phyloP scores from a whole-genome alignment of 2,113 vertebrate species.

The Camelus dromedarius region DNA sequence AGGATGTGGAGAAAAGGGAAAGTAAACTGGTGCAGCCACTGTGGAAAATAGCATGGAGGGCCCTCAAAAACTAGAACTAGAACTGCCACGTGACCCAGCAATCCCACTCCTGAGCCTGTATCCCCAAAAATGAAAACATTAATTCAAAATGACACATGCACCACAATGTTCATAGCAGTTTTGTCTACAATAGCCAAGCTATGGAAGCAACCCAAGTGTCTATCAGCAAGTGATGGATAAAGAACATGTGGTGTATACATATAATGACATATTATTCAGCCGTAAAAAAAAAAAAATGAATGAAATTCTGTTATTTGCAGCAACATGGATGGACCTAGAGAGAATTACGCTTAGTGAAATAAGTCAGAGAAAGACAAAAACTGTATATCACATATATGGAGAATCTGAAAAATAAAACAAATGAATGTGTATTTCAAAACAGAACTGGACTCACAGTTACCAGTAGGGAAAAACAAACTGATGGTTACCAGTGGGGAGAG shows the following conservation, averaged over 20 bases:
- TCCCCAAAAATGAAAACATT: background rate
- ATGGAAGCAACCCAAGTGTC: background rate
- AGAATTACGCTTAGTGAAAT: background rate
- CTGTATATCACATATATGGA: background rate
- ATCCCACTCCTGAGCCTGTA: background rate
- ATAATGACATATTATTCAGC: background rate
- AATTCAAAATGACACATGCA: background rate
- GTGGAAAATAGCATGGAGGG: background rate
- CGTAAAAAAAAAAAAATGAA: background rate
- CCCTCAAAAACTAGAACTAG: background rate
- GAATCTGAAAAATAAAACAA: background rate
- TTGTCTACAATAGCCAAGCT: background rate
- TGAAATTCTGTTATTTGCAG: background rate
- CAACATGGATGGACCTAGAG: background rate
- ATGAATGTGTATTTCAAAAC: background rate
- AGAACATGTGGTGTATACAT: background rate
- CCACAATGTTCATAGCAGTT: background rate
- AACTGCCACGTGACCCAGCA: background rate
- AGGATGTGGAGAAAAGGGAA: background rate
- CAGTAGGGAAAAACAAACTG: background rate
- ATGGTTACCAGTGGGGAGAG: background rate
- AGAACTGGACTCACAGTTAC: background rate
- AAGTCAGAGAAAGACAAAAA: background rate
- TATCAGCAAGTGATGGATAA: background rate
- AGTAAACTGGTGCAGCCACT: background rate